Evolutionary conservation across 2,113 vertebrate genomes (phyloP).

Genomic region (Lucifuga dentata): DNA sequence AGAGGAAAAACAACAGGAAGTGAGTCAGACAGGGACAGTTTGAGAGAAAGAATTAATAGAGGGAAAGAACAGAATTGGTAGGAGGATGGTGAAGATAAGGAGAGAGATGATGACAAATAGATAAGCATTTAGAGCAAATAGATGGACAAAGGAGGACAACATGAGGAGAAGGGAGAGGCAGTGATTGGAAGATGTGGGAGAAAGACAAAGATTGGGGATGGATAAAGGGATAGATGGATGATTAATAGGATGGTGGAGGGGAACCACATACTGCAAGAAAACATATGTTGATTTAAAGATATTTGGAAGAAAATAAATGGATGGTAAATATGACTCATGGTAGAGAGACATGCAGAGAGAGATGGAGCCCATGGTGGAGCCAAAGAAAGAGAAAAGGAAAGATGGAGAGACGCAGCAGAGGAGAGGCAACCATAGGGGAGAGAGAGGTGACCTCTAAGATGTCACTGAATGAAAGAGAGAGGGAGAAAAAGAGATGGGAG

Average conservation of each 20-base stretch:
- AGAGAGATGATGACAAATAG: slow-evolving; percentile 1
- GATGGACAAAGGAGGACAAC: slow-evolving; percentile 4
- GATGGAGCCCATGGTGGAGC: slow-evolving; percentile 6
- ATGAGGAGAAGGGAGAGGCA: neutral
- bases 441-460: slow-evolving; percentile 66
- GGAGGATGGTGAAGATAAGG: no score
- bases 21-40: neutral
- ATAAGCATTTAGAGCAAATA: slow-evolving; percentile 5
- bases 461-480: slow-evolving; percentile 49
- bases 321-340: neutral
- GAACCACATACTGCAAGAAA: neutral
- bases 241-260: neutral
- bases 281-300: slow-evolving; percentile 1
- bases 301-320: neutral
- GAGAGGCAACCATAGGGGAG: slow-evolving; percentile 25
- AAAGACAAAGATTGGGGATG: neutral
- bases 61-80: no score
- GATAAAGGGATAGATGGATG: neutral
- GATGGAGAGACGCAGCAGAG: slow-evolving; percentile 32
- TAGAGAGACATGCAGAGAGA: slow-evolving; percentile 13
- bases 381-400: slow-evolving; percentile 12
- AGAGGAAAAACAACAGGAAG: neutral
- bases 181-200: neutral
- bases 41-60: neutral
- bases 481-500: slow-evolving; percentile 44